These are phyloP conservation scores for Clamator glandarius DNA, from an alignment of 2,797 vertebrate species.

Conservation along the genomic window DNA sequence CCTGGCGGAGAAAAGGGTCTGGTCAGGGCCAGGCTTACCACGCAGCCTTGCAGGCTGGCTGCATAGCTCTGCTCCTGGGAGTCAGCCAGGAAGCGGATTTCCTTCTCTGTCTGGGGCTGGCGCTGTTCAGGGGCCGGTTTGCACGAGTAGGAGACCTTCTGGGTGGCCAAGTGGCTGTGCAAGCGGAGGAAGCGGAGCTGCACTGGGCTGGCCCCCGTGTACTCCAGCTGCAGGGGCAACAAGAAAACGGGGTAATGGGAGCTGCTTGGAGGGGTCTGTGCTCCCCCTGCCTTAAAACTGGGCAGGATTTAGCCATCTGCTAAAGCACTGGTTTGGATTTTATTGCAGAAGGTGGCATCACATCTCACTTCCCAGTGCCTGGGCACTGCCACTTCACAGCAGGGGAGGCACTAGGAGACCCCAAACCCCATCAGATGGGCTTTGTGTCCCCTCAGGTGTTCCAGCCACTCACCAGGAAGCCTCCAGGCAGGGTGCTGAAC, in stretches of 20 bases:
- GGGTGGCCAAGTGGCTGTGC: conserved; percentile 81
- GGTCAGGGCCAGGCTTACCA: conserved; percentile 68
- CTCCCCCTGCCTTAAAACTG: not conserved
- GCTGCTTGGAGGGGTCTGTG: not conserved
- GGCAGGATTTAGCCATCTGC: not conserved
- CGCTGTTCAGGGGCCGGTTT: conserved; percentile 54
- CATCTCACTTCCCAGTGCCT: not conserved
- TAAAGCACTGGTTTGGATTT: not conserved
- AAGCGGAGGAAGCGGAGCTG: conserved; percentile 89
- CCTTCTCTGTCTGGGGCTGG: conserved; percentile 31
- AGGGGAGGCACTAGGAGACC: not conserved
- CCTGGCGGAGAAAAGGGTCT: not conserved
- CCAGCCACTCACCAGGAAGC: conserved; percentile 77
- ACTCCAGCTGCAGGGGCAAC: conserved; percentile 78
- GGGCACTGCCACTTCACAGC: not conserved
- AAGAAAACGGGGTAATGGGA: fast-evolving
- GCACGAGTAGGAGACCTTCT: conserved; percentile 86
- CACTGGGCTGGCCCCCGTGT: conserved; percentile 81
- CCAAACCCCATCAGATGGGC: not conserved
- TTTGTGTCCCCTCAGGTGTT: fast-evolving
- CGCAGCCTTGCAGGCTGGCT: conserved; percentile 81
- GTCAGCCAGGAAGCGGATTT: conserved; percentile 85
- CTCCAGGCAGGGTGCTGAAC: conserved; percentile 84
- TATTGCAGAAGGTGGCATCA: not conserved
- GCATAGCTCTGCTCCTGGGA: conserved; percentile 82